Evolutionary conservation across 1,140 invertebrate genomes (phyloP).

Genomic region (Holcopasites calliopsidis): DNA sequence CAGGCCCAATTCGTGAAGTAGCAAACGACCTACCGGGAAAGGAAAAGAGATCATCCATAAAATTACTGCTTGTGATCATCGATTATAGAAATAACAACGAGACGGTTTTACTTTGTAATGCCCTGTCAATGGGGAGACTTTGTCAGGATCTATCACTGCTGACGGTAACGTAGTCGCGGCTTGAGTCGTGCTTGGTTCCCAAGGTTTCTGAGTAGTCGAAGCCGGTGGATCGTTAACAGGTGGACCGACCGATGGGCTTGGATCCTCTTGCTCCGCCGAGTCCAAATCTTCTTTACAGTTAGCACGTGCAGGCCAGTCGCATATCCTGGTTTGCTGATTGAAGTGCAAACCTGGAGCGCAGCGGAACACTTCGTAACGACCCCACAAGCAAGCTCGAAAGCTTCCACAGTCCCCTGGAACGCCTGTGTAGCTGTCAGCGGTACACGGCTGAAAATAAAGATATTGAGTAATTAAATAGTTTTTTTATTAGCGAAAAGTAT

Average conservation of each 20-base stretch:
- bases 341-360: conserved; percentile 90
- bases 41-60: neutral
- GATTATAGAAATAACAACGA: neutral
- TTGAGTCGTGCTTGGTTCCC: conserved; percentile 51
- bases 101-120: conserved; percentile 69
- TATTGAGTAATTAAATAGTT: no score
- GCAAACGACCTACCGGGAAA: conserved; percentile 86
- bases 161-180: conserved; percentile 62
- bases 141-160: conserved; percentile 71
- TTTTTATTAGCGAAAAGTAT: no score
- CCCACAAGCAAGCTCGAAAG: conserved; percentile 90
- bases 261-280: neutral
- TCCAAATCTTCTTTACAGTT: conserved; percentile 80
- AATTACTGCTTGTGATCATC: no score
- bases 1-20: conserved; percentile 98
- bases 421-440: conserved; percentile 83
- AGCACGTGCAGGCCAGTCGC: conserved; percentile 89
- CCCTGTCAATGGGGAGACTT: conserved; percentile 73
- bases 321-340: conserved; percentile 85
- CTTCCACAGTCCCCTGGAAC: conserved; percentile 86
- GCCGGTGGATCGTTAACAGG: neutral
- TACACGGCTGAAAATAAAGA: conserved; percentile 77
- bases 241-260: neutral
- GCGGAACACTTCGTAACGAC: conserved; percentile 84
- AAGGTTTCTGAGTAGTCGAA: neutral